Evolutionary conservation across 2,888 invertebrate species (phyloP).

Genomic region (Dryococelus australis): DNA sequence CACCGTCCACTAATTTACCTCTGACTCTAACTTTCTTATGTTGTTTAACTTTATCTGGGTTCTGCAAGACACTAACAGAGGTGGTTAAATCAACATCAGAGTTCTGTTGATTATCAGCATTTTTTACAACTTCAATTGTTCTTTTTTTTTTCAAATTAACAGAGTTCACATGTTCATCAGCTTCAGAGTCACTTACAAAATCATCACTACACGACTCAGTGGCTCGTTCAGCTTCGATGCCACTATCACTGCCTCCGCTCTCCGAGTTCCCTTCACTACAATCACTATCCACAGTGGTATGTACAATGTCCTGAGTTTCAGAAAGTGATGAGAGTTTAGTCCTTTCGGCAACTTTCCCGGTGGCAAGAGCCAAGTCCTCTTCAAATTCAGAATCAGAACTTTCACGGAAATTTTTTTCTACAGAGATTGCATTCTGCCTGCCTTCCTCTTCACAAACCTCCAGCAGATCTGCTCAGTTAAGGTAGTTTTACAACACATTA

Average conservation of each 20-base stretch:
- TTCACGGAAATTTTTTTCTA: slow-evolving; percentile 61
- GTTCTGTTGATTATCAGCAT: slow-evolving; percentile 27
- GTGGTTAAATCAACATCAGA: slow-evolving; percentile 32
- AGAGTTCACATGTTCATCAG: slow-evolving; percentile 41
- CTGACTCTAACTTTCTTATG: background rate
- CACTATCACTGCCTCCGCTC: slow-evolving; percentile 46
- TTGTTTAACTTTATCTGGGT: background rate
- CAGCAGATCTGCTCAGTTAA: slow-evolving; percentile 57
- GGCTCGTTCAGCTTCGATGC: slow-evolving; percentile 35
- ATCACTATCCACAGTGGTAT: background rate
- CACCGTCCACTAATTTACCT: background rate
- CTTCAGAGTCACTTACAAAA: slow-evolving; percentile 39
- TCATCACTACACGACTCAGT: slow-evolving; percentile 37
- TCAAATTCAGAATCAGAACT: slow-evolving; percentile 63
- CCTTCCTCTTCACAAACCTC: slow-evolving; percentile 77
- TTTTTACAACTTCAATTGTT: background rate
- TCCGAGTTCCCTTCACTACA: slow-evolving; percentile 40
- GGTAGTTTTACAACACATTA: slow-evolving; percentile 46
- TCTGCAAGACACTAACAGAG: slow-evolving; percentile 32
- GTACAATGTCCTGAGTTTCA: background rate
- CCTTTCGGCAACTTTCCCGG: slow-evolving; percentile 22
- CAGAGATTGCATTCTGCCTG: slow-evolving; percentile 62
- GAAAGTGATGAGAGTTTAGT: background rate
- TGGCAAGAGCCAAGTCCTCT: slow-evolving; percentile 61
- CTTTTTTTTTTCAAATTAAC: background rate